Evolutionary conservation across 2,888 invertebrate species (phyloP).

Genomic region (Chalcosyrphus nemorum): DNA sequence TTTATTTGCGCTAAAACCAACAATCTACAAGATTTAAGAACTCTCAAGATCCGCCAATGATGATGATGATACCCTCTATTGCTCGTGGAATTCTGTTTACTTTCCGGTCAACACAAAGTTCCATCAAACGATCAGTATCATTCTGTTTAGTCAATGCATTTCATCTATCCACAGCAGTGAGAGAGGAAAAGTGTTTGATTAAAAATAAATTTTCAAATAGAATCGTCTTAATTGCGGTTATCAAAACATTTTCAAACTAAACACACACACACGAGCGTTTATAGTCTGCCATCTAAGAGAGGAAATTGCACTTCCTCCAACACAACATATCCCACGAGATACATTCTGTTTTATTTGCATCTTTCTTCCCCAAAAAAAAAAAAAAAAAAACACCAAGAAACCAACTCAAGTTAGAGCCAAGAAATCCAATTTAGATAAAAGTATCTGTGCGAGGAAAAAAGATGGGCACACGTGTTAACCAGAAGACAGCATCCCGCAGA

Average conservation of each 20-base stretch:
- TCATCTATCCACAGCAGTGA: conserved; percentile 2
- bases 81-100: conserved; percentile 32
- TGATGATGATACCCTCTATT: background rate
- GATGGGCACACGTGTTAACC: conserved; percentile 70
- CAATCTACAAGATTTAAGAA: conserved; percentile 34
- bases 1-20: conserved; percentile 31
- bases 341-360: conserved; percentile 47
- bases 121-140: conserved; percentile 14
- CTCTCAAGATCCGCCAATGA: conserved; percentile 21
- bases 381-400: no score
- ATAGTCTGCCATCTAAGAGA: no score
- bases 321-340: conserved; percentile 32
- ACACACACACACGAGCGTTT: conserved; percentile 54
- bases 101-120: conserved; percentile 43
- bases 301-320: conserved; percentile 72
- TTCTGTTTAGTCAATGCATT: conserved; percentile 46
- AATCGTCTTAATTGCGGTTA: conserved; percentile 70
- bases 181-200: conserved; percentile 17
- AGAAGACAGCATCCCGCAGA: conserved; percentile 67
- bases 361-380: background rate
- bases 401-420: conserved; percentile 5
- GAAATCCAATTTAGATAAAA: conserved; percentile 65
- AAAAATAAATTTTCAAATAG: conserved; percentile 43
- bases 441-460: conserved; percentile 17
- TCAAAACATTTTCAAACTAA: conserved; percentile 62